phyloP scores from a whole-genome alignment of 2,113 vertebrate genomes.

The Calidris pugnax region DNA sequence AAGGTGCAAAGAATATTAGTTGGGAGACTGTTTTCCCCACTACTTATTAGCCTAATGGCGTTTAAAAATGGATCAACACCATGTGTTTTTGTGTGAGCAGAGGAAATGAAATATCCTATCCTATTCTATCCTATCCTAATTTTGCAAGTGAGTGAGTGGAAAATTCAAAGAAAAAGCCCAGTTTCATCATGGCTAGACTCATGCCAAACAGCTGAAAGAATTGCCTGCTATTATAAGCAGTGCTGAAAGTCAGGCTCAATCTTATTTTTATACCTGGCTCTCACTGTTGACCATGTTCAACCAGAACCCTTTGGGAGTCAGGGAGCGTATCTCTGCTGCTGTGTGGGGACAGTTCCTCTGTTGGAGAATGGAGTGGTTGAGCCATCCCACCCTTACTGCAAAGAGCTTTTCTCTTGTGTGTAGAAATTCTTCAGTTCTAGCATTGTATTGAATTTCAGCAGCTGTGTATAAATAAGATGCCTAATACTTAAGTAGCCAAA shows the following conservation, averaged over 20 bases:
- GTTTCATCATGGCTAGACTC: not conserved
- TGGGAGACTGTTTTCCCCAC: not conserved
- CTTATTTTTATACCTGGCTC: not conserved
- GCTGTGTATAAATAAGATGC: not conserved
- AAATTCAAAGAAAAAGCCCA: not conserved
- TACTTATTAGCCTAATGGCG: not conserved
- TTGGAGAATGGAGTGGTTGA: not conserved
- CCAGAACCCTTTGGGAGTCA: accelerated
- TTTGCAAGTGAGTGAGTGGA: no score
- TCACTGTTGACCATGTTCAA: not conserved
- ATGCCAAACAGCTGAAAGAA: not conserved
- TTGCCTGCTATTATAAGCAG: not conserved
- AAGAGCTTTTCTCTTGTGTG: not conserved
- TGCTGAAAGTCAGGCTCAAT: not conserved
- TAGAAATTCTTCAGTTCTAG: not conserved
- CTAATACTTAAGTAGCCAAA: not conserved
- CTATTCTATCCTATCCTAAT: not conserved
- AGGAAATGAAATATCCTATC: not conserved
- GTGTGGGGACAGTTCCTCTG: not conserved
- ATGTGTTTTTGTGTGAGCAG: not conserved
- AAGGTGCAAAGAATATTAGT: not conserved
- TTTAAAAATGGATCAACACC: not conserved
- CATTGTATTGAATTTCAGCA: not conserved
- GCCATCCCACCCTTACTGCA: not conserved
- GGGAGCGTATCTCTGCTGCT: not conserved